A percentile compares a stretch with the other conserved stretches of the same genome.
phyloP scores from a whole-genome alignment of 2,797 vertebrate genomes.

The Eulemur mongoz region DNA sequence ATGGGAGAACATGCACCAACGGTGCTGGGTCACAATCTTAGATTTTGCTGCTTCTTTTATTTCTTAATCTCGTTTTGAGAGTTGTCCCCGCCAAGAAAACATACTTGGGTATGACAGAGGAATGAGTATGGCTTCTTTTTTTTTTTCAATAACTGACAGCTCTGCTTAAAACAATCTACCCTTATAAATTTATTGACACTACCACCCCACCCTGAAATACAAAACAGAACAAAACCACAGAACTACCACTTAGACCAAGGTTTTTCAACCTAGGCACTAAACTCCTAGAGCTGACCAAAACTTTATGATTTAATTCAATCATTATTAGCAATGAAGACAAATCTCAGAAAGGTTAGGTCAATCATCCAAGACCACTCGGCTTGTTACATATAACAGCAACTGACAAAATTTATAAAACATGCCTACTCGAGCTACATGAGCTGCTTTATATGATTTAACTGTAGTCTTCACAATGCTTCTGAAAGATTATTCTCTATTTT shows the following conservation, averaged over 20 bases:
- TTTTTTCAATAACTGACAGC: background rate
- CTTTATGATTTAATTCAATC: background rate
- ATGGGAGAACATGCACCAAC: rapidly evolving
- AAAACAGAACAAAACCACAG: background rate
- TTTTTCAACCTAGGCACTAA: background rate
- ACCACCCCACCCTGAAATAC: too few relatives aligned
- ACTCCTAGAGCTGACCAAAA: background rate
- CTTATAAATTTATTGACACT: background rate
- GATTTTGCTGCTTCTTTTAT: background rate
- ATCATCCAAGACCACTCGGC: background rate
- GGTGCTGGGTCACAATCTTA: background rate
- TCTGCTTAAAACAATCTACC: background rate
- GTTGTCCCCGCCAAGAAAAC: background rate
- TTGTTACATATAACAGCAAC: background rate
- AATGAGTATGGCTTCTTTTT: background rate
- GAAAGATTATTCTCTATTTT: background rate
- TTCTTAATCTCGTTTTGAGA: background rate
- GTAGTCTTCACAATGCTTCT: background rate
- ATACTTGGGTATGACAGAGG: background rate
- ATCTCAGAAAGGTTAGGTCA: background rate
- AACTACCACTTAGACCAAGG: background rate
- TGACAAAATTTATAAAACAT: background rate
- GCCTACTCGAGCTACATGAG: background rate
- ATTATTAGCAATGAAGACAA: background rate
- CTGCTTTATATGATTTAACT: background rate